These are phyloP conservation scores for Micrasema minimum DNA, from an alignment of 1,140 invertebrate genomes.

Conservation along the genomic window DNA sequence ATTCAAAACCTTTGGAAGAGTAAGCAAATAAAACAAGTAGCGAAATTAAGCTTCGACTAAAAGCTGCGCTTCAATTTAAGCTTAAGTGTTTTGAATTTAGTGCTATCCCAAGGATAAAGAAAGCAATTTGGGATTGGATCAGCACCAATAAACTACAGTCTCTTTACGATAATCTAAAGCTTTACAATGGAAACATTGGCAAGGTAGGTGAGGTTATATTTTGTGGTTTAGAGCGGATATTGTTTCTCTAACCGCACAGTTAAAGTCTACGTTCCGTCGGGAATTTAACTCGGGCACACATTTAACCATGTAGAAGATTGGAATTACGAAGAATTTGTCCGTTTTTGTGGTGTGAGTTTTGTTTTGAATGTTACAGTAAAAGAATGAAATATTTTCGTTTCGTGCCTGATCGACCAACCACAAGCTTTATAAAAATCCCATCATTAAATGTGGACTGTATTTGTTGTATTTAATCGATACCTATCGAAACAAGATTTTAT, in stretches of 20 bases:
- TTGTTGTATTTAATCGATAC: too few species aligned
- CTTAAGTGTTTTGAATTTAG: conserved; percentile 35
- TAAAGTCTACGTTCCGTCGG: conserved; percentile 40
- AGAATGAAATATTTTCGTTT: background rate
- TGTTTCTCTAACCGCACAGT: conserved; percentile 50
- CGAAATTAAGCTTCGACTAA: conserved; percentile 1
- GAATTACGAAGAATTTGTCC: conserved; percentile 13
- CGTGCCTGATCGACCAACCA: background rate
- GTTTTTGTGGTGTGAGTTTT: conserved; percentile 9
- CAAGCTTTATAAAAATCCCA: too few species aligned
- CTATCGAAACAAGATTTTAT: too few species aligned
- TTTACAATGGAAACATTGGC: conserved; percentile 28
- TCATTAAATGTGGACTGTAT: too few species aligned
- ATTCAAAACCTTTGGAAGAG: too few species aligned
- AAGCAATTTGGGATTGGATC: conserved; percentile 24
- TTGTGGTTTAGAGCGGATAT: conserved; percentile 51
- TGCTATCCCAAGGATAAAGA: conserved; percentile 36
- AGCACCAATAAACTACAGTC: conserved; percentile 36
- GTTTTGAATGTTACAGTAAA: background rate
- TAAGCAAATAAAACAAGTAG: conserved; percentile 16
- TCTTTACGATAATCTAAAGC: conserved; percentile 44
- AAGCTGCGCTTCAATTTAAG: conserved; percentile 16
- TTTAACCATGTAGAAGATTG: conserved; percentile 25
- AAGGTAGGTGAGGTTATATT: conserved; percentile 36
- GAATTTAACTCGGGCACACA: conserved; percentile 12